phyloP scores from a whole-genome alignment of 2,797 vertebrate genomes.

The Sciurus carolinensis region DNA sequence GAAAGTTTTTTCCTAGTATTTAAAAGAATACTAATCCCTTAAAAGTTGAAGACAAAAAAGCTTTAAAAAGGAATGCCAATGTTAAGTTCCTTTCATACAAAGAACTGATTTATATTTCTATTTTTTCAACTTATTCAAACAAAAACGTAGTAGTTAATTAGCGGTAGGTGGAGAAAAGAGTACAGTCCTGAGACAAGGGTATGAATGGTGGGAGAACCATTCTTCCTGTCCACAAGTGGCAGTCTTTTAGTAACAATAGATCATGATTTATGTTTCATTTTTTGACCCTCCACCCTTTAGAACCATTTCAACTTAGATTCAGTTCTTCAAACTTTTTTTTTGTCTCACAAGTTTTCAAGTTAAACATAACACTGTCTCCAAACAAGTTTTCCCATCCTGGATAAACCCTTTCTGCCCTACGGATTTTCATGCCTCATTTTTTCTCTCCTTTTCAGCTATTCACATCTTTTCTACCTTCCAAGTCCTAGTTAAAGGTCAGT shows the following conservation, averaged over 20 bases:
- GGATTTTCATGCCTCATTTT: not conserved
- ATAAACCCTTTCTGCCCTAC: not conserved
- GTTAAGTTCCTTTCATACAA: not conserved
- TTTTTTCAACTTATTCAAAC: not conserved
- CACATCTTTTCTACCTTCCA: not conserved
- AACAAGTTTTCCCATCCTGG: not conserved
- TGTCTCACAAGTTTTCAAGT: not conserved
- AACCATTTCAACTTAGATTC: not conserved
- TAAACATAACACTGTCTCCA: not conserved
- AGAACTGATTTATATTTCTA: not conserved
- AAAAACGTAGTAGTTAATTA: not conserved
- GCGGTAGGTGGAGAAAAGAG: not conserved
- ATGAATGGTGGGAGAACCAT: no score
- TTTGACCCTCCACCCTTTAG: not conserved
- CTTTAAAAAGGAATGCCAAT: not conserved
- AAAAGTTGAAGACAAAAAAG: not conserved
- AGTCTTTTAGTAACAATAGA: not conserved
- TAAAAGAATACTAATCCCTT: slow-evolving; percentile 16
- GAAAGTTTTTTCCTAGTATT: not conserved
- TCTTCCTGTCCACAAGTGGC: not conserved
- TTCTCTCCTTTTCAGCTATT: not conserved
- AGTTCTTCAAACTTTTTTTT: not conserved
- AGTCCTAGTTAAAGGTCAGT: not conserved
- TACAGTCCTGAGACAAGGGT: not conserved
- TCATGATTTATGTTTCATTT: not conserved